Base-by-base conservation (phyloP, 1,140 invertebrate genomes). In the Ceratina australensis region DNA sequence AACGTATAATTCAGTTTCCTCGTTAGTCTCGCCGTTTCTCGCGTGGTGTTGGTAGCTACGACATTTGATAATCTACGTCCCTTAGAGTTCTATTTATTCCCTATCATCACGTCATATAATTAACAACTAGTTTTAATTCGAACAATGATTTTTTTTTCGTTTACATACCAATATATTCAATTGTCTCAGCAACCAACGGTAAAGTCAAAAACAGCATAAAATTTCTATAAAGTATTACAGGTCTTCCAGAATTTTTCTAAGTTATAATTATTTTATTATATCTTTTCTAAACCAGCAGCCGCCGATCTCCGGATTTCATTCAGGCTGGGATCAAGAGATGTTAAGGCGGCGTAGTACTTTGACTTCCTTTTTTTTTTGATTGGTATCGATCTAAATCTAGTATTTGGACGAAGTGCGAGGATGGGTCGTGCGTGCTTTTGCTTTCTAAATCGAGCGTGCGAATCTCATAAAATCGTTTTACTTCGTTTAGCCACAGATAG, bases 361-460 rank as follows among this genome's bases (percentile, higher is more conserved):
- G 7, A 42, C 33, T 42, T 42, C 33, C 5, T 42, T 42, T 79
- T 69, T 57, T 61, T 89, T 90, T 90, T 90, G 88, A 88, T 89
- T 89, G 84, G 82, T 87, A 87, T 90, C 85, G 81, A 84, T 87
- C 84, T 89, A 89, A 84, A 89, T 83, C 88, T 90, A 89, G 69
- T 89, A 89, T 88, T 89, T 90, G 89, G 89, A 90, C 88, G 85
- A 89, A 89, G 87, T 90, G 87, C 89, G 79, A 89, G 88, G 89
- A 90, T 90, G 87, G 87, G 86, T 88, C 85, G 88, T 89, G 86
- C 84, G 88, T 89, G 87, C 86, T 85, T 87, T 87, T 85, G 84
- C 84, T 82, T 83, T 73, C 83, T 83, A 82, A 84, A 72, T 87
- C 77, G 78, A 86, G 81, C 85, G 84, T 86, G 85, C 81, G 71